Percentiles rank a stretch among this genome's conserved stretches.
phyloP scores from a whole-genome alignment of 2,797 vertebrate species.

The Rhinoraja longicauda region DNA sequence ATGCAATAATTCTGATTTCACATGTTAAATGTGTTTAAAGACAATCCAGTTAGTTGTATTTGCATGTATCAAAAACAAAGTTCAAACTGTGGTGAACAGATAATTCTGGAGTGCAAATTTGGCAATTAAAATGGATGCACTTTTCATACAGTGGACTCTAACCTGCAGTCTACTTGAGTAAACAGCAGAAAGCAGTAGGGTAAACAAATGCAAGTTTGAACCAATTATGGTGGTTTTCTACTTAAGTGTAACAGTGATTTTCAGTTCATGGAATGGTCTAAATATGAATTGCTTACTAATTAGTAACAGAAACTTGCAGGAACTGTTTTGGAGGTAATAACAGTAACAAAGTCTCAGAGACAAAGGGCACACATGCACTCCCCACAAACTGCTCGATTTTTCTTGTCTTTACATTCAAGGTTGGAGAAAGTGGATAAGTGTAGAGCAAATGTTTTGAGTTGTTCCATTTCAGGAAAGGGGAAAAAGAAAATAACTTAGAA shows the following conservation, averaged over 20 bases:
- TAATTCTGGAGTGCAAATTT: background rate
- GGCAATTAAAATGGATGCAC: background rate
- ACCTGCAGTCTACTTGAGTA: background rate
- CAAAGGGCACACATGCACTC: background rate
- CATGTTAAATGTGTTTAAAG: background rate
- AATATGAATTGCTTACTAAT: background rate
- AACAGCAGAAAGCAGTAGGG: background rate
- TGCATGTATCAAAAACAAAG: background rate
- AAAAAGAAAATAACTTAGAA: background rate
- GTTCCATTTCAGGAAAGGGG: background rate
- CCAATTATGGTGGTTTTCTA: background rate
- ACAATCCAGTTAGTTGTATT: background rate
- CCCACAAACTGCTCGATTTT: background rate
- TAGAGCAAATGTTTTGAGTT: background rate
- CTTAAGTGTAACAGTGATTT: background rate
- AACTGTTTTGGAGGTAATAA: background rate
- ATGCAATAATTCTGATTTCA: background rate
- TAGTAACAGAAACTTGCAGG: background rate
- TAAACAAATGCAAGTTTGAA: background rate
- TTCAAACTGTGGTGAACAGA: too few species aligned
- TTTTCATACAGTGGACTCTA: background rate
- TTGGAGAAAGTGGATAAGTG: background rate
- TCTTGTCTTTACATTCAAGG: background rate
- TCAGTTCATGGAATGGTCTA: background rate
- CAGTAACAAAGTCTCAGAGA: background rate